Conservation (phyloP, 2,888 invertebrate genomes). For the Unio pictorum region DNA sequence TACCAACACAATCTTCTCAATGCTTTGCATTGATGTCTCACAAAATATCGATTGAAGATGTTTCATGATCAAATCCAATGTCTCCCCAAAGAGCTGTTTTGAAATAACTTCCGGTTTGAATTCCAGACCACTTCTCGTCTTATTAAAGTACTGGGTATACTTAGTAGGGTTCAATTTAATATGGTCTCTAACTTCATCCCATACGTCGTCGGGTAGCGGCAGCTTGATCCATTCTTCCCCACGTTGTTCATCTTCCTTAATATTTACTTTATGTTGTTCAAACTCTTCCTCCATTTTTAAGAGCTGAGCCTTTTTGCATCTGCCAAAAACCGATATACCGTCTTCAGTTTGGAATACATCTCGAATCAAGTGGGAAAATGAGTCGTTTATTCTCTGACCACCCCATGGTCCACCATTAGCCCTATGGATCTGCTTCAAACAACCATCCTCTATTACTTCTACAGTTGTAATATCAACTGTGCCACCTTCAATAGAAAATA, state of each 20-base stretch:
- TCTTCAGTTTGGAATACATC: slow-evolving; percentile 17
- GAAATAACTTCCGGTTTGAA: slow-evolving; percentile 14
- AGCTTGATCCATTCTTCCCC: slow-evolving; percentile 12
- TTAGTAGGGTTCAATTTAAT: slow-evolving; percentile 9
- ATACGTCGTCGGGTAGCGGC: slow-evolving; percentile 7
- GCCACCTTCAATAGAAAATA: slow-evolving; percentile 16
- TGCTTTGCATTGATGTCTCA: background rate
- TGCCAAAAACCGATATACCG: slow-evolving; percentile 10
- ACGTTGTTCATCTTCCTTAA: slow-evolving; percentile 8
- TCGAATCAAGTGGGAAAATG: slow-evolving; percentile 19
- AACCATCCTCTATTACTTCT: slow-evolving; percentile 15
- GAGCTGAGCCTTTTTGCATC: slow-evolving; percentile 10
- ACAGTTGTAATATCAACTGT: slow-evolving; percentile 26
- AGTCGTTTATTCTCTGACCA: slow-evolving; percentile 23
- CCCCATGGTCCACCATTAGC: slow-evolving; percentile 14
- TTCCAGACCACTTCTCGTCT: slow-evolving; percentile 4
- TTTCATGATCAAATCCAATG: slow-evolving; percentile 5
- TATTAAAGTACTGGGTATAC: slow-evolving; percentile 2
- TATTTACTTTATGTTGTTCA: slow-evolving; percentile 21
- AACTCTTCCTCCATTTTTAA: slow-evolving; percentile 26
- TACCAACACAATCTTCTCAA: slow-evolving; percentile 16
- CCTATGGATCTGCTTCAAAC: slow-evolving; percentile 13
- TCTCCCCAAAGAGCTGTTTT: slow-evolving; percentile 15
- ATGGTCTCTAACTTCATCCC: slow-evolving; percentile 2
- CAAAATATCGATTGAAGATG: slow-evolving; percentile 10